A percentile compares a stretch with the other conserved stretches of the same genome.
phyloP scores from a whole-genome alignment of 2,113 vertebrate genomes.

The Aleadryas rufinucha region DNA sequence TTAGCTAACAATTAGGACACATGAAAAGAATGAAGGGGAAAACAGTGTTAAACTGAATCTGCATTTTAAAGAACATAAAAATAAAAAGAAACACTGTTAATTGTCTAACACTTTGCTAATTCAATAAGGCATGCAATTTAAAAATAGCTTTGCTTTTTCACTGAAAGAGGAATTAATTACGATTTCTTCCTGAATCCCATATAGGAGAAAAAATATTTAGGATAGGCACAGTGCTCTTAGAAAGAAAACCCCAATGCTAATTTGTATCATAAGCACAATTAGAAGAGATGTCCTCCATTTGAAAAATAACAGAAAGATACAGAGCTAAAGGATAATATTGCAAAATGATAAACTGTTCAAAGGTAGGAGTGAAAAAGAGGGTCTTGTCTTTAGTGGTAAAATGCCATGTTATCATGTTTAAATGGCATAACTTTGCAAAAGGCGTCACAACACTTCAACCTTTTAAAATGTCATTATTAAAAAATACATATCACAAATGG shows the following conservation, averaged over 20 bases:
- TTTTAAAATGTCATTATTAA: slow-evolving; percentile 52
- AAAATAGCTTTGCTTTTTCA: slow-evolving; percentile 53
- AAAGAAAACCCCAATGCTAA: slow-evolving; percentile 2
- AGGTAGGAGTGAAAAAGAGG: neutral
- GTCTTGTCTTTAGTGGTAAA: slow-evolving; percentile 14
- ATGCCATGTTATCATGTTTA: slow-evolving; percentile 45
- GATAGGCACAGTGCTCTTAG: neutral
- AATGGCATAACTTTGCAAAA: slow-evolving; percentile 35
- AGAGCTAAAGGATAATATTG: slow-evolving; percentile 31
- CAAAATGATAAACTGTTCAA: slow-evolving; percentile 36
- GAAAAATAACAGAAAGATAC: neutral
- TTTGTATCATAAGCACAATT: slow-evolving; percentile 47
- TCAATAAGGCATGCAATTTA: slow-evolving; percentile 21
- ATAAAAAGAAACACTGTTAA: neutral
- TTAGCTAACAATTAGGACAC: slow-evolving; percentile 42
- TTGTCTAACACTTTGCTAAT: slow-evolving; percentile 37
- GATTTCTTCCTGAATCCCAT: neutral
- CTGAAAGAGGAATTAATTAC: slow-evolving; percentile 29
- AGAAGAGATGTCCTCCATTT: slow-evolving; percentile 14
- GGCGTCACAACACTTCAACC: neutral
- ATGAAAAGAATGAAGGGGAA: neutral
- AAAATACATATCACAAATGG: neutral
- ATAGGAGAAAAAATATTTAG: neutral
- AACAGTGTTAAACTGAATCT: neutral
- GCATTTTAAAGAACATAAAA: slow-evolving; percentile 36